Percentiles rank a stretch among this genome's conserved stretches.
phyloP scores from a whole-genome alignment of 2,113 vertebrate species.

The Hypomesus transpacificus region DNA sequence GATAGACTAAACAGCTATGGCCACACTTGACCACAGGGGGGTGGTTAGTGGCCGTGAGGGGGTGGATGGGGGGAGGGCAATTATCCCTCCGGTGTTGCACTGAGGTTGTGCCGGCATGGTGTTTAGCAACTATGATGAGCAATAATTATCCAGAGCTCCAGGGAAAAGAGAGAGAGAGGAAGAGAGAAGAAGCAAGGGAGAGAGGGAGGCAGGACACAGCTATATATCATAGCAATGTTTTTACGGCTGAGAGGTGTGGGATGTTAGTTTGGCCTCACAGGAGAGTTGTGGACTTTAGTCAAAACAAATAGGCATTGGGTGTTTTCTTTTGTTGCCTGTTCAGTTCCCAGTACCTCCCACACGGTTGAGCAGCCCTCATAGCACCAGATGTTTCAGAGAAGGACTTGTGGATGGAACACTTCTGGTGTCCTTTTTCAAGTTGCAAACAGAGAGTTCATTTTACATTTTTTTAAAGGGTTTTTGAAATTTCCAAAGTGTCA shows the following conservation, averaged over 20 bases:
- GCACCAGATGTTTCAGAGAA: no score
- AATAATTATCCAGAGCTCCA: no score
- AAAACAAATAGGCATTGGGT: neutral
- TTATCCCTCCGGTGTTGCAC: slow-evolving; percentile 9
- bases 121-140: no score
- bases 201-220: slow-evolving; percentile 3
- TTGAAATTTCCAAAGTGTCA: no score
- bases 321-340: no score
- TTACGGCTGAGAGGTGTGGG: slow-evolving; percentile 15
- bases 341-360: no score
- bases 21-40: slow-evolving; percentile 32
- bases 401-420: no score
- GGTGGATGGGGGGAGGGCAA: neutral
- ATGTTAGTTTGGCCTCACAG: slow-evolving; percentile 18
- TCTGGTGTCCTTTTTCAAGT: no score
- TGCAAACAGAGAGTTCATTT: no score
- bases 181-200: slow-evolving; percentile 42
- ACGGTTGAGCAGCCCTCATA: no score
- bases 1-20: slow-evolving; percentile 22
- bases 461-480: no score
- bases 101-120: slow-evolving; percentile 17
- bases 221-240: slow-evolving; percentile 20
- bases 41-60: slow-evolving; percentile 27
- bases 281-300: no score
- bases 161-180: slow-evolving; percentile 13